Evolutionary conservation across 2,888 invertebrate genomes (phyloP), one percentile per base, ranked within the genome.

Genomic region (Limnephilus marmoratus): DNA sequence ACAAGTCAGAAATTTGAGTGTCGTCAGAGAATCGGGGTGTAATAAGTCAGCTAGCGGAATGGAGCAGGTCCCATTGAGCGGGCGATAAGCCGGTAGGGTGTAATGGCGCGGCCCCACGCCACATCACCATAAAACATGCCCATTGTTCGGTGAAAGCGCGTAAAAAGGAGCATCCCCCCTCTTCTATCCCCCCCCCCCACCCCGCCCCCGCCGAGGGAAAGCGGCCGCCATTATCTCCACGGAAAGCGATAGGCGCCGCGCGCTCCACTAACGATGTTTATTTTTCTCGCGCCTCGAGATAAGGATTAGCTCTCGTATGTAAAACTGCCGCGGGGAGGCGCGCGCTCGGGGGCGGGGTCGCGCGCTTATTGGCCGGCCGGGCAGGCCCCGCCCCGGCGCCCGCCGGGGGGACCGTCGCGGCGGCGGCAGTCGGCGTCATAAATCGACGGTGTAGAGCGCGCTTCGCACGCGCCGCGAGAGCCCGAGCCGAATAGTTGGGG

Each of bases 221-320:
- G 95, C 95, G 95, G 95, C 95, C 94, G 95, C 95, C 95, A 96
- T 96, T 96, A 96, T 96, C 96, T 95, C 95, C 95, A 95, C 88
- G 93, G 93, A 93, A 93, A 93, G 91, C 90, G 93, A 93, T 93
- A 93, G 92, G 93, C 93, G 92, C 90, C 92, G 90, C 93, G 95
- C 95, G 95, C 95, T 95, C 95, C 95, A 85, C 93, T 93, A 94
- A 93, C 93, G 94, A 93, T 96, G 96, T 96, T 96, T 96, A 96
- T 96, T 96, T 96, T 96, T 96, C 95, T 95, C 93, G 93, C 93
- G 93, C 91, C 92, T 92, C 91, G 94, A 96, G 96, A 96, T 96
- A 96, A 95, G 96, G 96, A 96, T 96, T 96, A 96, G 96, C 96
- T 94, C 90, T 92, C 94, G 95, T 68, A 68, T 68, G 95, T 92